phyloP scores from a whole-genome alignment of 92 coral and sea anemone genomes.

The Bergia sp. region DNA sequence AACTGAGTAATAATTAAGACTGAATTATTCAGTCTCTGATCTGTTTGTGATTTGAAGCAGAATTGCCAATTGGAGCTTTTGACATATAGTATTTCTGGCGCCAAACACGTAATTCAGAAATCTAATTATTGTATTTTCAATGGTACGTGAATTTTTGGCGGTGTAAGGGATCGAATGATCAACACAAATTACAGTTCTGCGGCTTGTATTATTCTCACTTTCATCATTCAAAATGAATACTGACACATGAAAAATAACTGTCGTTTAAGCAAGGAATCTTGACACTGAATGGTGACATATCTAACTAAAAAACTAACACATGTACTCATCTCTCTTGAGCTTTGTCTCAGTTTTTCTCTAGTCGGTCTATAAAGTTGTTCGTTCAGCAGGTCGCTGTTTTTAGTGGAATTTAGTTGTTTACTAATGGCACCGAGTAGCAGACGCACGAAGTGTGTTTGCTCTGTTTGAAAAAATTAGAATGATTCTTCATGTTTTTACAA shows the following conservation, averaged over 20 bases:
- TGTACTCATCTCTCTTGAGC: too few species aligned
- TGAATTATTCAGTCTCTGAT: not conserved
- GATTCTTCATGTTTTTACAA: too few species aligned
- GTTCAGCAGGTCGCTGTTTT: too few species aligned
- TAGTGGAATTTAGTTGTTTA: too few species aligned
- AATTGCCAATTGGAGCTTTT: not conserved
- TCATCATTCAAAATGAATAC: not conserved
- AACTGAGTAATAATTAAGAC: not conserved
- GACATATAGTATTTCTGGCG: not conserved
- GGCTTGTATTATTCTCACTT: not conserved
- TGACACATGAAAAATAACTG: not conserved
- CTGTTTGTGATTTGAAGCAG: not conserved
- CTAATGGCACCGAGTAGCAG: too few species aligned
- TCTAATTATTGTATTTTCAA: not conserved
- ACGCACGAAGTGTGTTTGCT: too few species aligned
- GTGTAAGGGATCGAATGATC: not conserved
- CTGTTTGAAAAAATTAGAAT: too few species aligned
- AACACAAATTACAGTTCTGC: not conserved
- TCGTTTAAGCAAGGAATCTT: not conserved
- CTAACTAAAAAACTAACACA: too few species aligned
- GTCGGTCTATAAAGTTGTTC: too few species aligned
- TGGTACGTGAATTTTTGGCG: not conserved
- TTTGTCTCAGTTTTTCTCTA: too few species aligned
- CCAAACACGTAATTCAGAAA: not conserved
- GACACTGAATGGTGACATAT: too few species aligned